Evolutionary conservation across 2,113 vertebrate species (phyloP).

Genomic region (Urocynchramus pylzowi): DNA sequence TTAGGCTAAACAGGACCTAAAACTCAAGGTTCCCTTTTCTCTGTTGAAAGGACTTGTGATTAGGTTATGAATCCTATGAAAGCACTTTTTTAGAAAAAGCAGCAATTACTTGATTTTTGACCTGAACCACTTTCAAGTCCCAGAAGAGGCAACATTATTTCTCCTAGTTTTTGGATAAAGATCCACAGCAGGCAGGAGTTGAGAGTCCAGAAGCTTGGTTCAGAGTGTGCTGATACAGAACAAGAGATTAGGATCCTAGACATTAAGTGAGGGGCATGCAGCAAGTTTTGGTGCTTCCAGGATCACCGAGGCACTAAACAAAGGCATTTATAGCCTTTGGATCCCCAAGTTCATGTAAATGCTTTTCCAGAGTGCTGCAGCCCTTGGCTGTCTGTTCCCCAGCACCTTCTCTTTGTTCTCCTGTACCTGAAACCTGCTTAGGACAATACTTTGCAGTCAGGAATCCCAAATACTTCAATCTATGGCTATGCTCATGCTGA

Average conservation of each 20-base stretch:
- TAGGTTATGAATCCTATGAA: not conserved
- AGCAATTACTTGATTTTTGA: not conserved
- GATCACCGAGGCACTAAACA: not conserved
- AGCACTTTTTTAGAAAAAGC: not conserved
- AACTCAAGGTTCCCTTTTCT: not conserved
- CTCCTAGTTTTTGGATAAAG: not conserved
- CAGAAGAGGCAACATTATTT: not conserved
- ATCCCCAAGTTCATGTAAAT: not conserved
- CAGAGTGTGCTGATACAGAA: not conserved
- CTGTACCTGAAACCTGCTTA: not conserved
- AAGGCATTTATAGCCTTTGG: not conserved
- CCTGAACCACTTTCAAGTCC: accelerated
- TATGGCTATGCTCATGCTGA: not conserved
- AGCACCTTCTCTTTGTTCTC: not conserved
- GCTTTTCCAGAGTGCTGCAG: not conserved
- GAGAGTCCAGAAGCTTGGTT: not conserved
- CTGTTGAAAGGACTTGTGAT: not conserved
- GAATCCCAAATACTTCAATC: not conserved
- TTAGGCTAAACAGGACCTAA: not conserved
- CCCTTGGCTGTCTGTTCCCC: not conserved
- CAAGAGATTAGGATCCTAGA: not conserved
- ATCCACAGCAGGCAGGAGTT: not conserved
- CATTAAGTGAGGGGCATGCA: accelerated
- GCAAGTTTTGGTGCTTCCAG: not conserved
- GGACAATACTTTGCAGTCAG: not conserved